A percentile compares a stretch with the other conserved stretches of the same genome.
Conservation (phyloP, 92 coral and sea anemone species). For the Micromussa lordhowensis region DNA sequence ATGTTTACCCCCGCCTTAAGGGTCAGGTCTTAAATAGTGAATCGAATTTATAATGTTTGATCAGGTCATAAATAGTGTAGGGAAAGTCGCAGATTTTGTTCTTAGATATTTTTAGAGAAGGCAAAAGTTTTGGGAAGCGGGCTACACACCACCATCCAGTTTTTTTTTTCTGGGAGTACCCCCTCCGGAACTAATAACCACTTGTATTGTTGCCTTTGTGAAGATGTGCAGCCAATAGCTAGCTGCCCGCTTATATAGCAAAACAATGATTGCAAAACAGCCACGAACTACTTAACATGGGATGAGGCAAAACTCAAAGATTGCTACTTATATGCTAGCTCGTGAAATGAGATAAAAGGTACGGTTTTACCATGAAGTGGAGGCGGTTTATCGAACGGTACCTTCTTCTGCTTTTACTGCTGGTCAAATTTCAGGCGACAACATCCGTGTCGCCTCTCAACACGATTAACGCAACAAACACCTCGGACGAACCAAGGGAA, state of each 20-base stretch:
- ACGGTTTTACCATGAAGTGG: not conserved
- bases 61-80: too few relatives aligned
- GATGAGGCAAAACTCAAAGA: not conserved
- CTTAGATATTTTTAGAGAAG: too few relatives aligned
- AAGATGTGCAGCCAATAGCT: not conserved
- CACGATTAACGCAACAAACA: not conserved
- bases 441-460: not conserved
- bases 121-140: too few relatives aligned
- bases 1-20: too few relatives aligned
- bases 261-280: not conserved
- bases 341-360: not conserved
- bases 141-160: too few relatives aligned
- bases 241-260: too few relatives aligned
- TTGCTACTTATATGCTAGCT: not conserved
- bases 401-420: not conserved
- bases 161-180: too few relatives aligned
- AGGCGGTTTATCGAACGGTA: not conserved
- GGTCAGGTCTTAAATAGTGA: too few relatives aligned
- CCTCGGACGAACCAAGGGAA: not conserved
- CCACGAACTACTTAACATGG: not conserved
- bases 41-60: too few relatives aligned
- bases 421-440: not conserved
- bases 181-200: too few relatives aligned
- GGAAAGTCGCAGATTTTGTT: too few relatives aligned
- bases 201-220: not conserved